Conservation (phyloP, 2,797 vertebrate species). For the Mus caroli region DNA sequence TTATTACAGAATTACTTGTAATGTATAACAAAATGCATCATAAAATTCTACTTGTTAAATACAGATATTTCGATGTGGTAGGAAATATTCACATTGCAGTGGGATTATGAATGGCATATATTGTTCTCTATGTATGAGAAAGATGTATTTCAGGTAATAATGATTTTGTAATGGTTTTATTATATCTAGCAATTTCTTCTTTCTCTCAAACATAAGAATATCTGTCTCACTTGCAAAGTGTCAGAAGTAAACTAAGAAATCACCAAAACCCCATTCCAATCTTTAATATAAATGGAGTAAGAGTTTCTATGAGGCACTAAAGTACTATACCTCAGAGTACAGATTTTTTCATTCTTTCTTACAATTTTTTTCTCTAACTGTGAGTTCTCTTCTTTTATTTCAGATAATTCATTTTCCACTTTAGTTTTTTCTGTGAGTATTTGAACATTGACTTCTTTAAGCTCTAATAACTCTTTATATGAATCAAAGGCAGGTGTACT, state of each 20-base stretch:
- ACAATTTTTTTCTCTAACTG: conserved; percentile 90
- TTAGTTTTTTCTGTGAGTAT: conserved; percentile 90
- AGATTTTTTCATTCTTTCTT: conserved; percentile 93
- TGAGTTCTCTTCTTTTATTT: conserved; percentile 91
- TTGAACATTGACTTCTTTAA: conserved; percentile 88
- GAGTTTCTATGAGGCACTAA: conserved; percentile 57
- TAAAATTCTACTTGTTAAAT: neutral
- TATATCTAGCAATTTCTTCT: neutral
- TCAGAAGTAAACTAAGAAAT: neutral
- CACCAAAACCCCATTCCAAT: neutral
- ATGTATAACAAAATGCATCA: neutral
- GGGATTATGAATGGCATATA: neutral
- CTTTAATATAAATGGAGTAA: neutral
- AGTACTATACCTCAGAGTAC: conserved; percentile 91
- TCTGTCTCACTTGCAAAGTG: neutral
- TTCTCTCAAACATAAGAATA: neutral
- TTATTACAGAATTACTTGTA: neutral
- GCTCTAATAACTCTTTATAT: conserved; percentile 93
- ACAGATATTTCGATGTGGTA: neutral
- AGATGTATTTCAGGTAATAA: neutral
- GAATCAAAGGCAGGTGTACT: conserved; percentile 94
- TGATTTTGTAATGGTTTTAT: neutral
- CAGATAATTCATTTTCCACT: conserved; percentile 91
- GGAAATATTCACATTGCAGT: neutral
- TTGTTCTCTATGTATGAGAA: neutral